Evolutionary conservation across 2,113 vertebrate species (phyloP), one percentile per base, ranked within the genome.

Genomic region (Apodemus speciosus): DNA sequence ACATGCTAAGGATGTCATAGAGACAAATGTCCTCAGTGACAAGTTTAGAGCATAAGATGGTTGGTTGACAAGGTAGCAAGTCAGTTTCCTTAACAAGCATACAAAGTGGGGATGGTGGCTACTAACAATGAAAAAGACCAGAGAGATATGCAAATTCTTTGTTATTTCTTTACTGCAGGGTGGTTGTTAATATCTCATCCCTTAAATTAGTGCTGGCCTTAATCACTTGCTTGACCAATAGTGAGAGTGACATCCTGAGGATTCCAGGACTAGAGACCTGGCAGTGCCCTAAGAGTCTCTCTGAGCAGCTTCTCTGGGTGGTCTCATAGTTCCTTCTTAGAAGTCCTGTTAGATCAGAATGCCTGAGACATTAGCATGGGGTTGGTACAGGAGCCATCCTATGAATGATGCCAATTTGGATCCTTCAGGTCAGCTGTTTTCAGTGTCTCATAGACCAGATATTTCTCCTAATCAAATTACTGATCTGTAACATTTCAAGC

Each of bases 61-160:
- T n/a, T n/a, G 43, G 56, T 91, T 32, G 20, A 81, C 23, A 40
- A 92, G 58, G 3, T n/a, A 46, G 60, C 27, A 64, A 30, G 60
- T 21, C 15, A 38, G 43, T 92, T 91, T 94, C 85, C 76, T 89
- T 62, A 89, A 76, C 40, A 88, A 80, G 32, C 68, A 94, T 76
- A 81, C 4, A 38, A 40, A 90, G 14, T 15, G 2, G 38, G 6
- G 20, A 6, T 13, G 13, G 30, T 2, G 27, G 46, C 14, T n/a
- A 32, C 40, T 80, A 68, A 9, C 77, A 43, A 93, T 64, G 58
- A 56, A 84, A 93, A 90, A 73, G 6, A 89, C 53, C 58, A 35
- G 58, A 86, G 32, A 83, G 62, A 73, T 32, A 30, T 2, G 87
- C 10, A 40, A 58, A 85, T 83, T 89, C 51, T 86, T 69, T 89